These are phyloP conservation scores for Caenorhabditis sp. DNA, from an alignment of 2,888 invertebrate genomes.

Conservation along the genomic window DNA sequence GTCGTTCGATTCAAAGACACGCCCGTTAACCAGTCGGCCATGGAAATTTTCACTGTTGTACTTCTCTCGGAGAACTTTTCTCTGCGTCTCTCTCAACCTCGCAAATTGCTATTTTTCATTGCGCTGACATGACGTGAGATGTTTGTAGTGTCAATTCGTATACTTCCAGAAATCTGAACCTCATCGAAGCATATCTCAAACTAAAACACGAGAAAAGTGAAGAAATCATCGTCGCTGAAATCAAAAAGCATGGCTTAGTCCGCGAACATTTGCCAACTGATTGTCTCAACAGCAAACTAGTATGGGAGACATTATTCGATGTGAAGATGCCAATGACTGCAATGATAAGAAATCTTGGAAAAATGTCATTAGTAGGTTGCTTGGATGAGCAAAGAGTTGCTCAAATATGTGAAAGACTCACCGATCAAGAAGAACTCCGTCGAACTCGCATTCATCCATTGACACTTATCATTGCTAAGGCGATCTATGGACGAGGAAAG, in stretches of 20 bases:
- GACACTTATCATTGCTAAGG: slow-evolving; percentile 66
- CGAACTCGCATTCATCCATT: slow-evolving; percentile 72
- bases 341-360: slow-evolving; percentile 72
- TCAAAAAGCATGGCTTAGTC: slow-evolving; percentile 72
- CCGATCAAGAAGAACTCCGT: slow-evolving; percentile 62
- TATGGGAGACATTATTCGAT: slow-evolving; percentile 71
- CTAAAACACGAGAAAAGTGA: slow-evolving; percentile 44
- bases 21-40: too few species aligned
- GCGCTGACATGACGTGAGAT: too few species aligned
- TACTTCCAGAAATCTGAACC: slow-evolving; percentile 44
- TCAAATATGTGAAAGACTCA: slow-evolving; percentile 57
- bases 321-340: slow-evolving; percentile 72
- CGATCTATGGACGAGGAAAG: slow-evolving; percentile 68
- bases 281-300: slow-evolving; percentile 75
- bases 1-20: too few species aligned
- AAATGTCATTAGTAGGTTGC: slow-evolving; percentile 70
- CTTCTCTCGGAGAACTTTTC: too few species aligned
- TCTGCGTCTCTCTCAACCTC: too few species aligned
- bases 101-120: too few species aligned
- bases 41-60: too few species aligned
- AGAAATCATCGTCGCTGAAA: slow-evolving; percentile 34
- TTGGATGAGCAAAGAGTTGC: slow-evolving; percentile 52
- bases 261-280: slow-evolving; percentile 80
- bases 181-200: slow-evolving; percentile 52
- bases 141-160: too few species aligned